These are phyloP conservation scores for Musca domestica DNA, from an alignment of 1,140 invertebrate species.

Conservation along the genomic window DNA sequence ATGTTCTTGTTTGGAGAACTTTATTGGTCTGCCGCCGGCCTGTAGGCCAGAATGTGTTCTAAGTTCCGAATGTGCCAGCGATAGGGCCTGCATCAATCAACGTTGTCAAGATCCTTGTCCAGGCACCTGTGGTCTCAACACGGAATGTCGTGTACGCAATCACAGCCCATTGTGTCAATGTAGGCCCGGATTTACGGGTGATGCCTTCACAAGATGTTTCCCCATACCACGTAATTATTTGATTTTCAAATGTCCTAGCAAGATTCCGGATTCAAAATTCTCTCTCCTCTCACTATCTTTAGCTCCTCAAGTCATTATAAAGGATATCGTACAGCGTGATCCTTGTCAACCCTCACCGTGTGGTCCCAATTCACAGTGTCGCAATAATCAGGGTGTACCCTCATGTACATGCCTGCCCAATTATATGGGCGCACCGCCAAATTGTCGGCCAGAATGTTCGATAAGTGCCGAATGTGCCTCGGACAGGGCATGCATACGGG, in stretches of 20 bases:
- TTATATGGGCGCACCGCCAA: conserved; percentile 72
- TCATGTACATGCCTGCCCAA: conserved; percentile 75
- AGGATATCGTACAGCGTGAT: conserved; percentile 57
- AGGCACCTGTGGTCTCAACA: conserved; percentile 68
- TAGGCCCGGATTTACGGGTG: conserved; percentile 62
- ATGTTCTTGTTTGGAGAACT: conserved; percentile 65
- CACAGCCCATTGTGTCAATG: conserved; percentile 71
- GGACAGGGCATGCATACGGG: conserved; percentile 75
- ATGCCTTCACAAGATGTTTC: conserved; percentile 66
- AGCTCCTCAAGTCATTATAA: conserved; percentile 43
- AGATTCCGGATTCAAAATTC: not conserved
- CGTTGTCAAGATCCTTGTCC: conserved; percentile 68
- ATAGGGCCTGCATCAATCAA: conserved; percentile 68
- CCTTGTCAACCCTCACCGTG: conserved; percentile 71
- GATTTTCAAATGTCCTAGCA: not conserved
- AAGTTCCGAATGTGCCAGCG: conserved; percentile 65
- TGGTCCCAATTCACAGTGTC: conserved; percentile 74
- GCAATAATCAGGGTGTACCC: conserved; percentile 68
- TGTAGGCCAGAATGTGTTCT: conserved; percentile 67
- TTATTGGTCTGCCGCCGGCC: conserved; percentile 64
- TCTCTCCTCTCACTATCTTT: too few relatives aligned
- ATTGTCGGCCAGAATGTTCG: conserved; percentile 80
- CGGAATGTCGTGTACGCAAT: conserved; percentile 68
- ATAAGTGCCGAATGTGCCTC: conserved; percentile 78
- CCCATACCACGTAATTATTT: conserved; percentile 61